Conservation (phyloP, 2,797 vertebrate species). For the Ibycter americanus region DNA sequence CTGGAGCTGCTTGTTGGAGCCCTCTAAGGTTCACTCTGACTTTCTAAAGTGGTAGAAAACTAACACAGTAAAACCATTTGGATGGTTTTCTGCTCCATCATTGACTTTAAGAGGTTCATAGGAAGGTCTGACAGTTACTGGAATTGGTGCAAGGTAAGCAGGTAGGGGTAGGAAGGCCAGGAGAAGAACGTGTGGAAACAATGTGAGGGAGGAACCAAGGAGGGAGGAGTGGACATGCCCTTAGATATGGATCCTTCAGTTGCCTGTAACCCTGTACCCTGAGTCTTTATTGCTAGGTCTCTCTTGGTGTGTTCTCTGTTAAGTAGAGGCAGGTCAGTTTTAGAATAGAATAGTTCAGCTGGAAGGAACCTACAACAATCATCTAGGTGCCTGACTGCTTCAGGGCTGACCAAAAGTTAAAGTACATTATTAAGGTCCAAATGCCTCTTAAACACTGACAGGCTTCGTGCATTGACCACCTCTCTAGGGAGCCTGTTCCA, state of each 20-base stretch:
- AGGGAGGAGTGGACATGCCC: background rate
- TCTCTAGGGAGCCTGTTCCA: background rate
- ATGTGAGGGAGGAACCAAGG: background rate
- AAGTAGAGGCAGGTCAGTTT: background rate
- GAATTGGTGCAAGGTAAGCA: background rate
- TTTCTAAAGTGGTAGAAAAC: background rate
- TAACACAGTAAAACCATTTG: background rate
- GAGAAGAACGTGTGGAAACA: background rate
- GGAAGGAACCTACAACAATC: background rate
- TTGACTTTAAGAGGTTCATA: background rate
- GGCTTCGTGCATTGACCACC: background rate
- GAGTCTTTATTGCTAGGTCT: background rate
- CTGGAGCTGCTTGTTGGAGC: background rate
- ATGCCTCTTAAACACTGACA: background rate
- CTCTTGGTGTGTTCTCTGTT: background rate
- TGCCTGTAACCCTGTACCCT: background rate
- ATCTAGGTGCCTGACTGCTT: background rate
- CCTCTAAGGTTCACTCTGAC: background rate
- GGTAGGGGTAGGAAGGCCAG: background rate
- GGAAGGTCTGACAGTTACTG: background rate
- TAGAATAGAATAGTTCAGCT: background rate
- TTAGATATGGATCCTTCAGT: background rate
- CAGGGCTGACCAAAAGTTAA: background rate
- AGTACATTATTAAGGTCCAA: background rate
- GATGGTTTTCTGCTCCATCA: background rate